These are phyloP conservation scores for Hassar affinis DNA, from an alignment of 2,113 vertebrate species.

Conservation along the genomic window DNA sequence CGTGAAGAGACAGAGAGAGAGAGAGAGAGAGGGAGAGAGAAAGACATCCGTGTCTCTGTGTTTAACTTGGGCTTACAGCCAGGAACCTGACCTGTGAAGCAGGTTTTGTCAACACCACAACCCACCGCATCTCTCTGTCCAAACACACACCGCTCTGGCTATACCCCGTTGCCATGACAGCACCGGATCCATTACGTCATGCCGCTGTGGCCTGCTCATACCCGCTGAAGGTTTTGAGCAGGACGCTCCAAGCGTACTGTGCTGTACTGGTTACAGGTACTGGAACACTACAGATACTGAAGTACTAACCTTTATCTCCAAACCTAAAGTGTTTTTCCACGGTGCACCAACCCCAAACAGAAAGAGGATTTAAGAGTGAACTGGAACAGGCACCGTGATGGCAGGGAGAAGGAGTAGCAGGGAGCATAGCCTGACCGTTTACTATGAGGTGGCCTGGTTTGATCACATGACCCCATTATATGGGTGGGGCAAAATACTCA, in stretches of 20 bases:
- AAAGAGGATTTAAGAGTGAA: neutral
- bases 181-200: constrained; percentile 55
- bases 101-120: constrained; percentile 48
- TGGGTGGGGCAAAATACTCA: neutral
- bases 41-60: neutral
- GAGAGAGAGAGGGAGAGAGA: neutral
- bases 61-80: constrained; percentile 5
- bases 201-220: constrained; percentile 44
- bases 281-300: neutral
- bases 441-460: neutral
- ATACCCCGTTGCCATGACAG: constrained; percentile 37
- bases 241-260: constrained; percentile 31
- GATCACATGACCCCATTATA: neutral
- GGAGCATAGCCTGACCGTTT: neutral
- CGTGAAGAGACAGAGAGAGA: neutral
- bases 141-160: constrained; percentile 50
- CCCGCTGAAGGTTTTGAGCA: constrained; percentile 35
- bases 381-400: neutral
- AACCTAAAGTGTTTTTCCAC: neutral
- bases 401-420: neutral
- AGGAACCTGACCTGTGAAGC: constrained; percentile 25
- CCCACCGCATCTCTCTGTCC: constrained; percentile 28
- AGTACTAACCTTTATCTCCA: neutral
- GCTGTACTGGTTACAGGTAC: neutral
- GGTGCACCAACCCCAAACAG: neutral